Conservation (phyloP, 1,140 invertebrate genomes). For the Nebria ingens region DNA sequence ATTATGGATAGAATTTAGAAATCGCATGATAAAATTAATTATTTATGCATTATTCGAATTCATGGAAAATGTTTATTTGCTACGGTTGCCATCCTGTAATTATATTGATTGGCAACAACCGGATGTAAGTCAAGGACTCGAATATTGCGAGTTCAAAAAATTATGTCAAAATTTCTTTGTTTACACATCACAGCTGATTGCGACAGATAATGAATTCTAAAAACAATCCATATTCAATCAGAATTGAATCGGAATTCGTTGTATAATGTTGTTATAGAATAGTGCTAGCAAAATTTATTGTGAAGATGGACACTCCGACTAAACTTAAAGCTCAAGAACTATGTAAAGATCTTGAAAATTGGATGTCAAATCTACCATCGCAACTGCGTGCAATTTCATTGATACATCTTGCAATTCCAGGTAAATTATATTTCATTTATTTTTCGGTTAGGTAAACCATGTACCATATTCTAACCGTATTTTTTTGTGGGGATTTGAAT, state of each 20-base stretch:
- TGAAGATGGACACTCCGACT: neutral
- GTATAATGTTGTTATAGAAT: too few relatives aligned
- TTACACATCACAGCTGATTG: neutral
- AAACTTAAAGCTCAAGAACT: slow-evolving; percentile 26
- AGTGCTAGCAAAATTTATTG: neutral
- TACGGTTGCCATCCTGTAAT: too few relatives aligned
- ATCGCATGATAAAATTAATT: too few relatives aligned
- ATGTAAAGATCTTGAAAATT: slow-evolving; percentile 47
- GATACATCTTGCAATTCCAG: slow-evolving; percentile 63
- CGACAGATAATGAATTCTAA: neutral
- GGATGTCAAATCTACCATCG: slow-evolving; percentile 57
- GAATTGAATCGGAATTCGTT: too few relatives aligned
- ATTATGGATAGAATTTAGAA: too few relatives aligned
- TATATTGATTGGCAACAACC: slow-evolving; percentile 8
- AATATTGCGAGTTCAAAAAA: slow-evolving; percentile 3
- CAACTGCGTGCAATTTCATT: slow-evolving; percentile 46
- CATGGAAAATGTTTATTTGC: too few relatives aligned
- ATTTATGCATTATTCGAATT: too few relatives aligned
- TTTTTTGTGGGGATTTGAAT: too few relatives aligned
- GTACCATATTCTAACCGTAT: too few relatives aligned
- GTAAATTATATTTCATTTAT: too few relatives aligned
- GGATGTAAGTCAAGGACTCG: neutral
- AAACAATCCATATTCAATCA: neutral
- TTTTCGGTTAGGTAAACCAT: too few relatives aligned
- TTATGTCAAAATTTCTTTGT: slow-evolving; percentile 7